Base-by-base conservation (phyloP, 1,140 invertebrate species). In the Diuraphis noxia region DNA sequence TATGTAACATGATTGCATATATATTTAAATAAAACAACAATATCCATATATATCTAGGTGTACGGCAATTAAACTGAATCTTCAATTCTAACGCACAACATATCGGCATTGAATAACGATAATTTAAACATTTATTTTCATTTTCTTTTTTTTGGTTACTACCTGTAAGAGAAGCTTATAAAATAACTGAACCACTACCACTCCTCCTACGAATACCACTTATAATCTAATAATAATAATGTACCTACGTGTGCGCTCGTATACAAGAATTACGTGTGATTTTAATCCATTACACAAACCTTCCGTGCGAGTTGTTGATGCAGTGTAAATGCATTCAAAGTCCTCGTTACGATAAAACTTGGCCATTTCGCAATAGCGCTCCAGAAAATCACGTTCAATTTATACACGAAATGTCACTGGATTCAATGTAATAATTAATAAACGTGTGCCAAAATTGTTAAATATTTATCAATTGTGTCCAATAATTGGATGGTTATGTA, bases 221-320 rank as follows among this genome's bases (percentile, higher is more conserved):
- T 72, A 72, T 72, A 72, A 72, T 72, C 34, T 72, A 72, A 72
- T 72, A 72, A 72, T 72, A n/a, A n/a, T n/a, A n/a, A 72, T 72
- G n/a, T 72, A 72, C 56, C 30, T 79, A 38, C 77, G 77, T 79
- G 36, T 13, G n/a, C 56, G 36, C 38, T 36, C 77, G 77, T 79
- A 38, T 72, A 72, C 34, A 72, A 79, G 34, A 36, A 79, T 79
- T 79, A 79, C 19, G 36, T 38, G 77, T 79, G 77, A 79, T 79
- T 79, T 79, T 79, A 79, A 79, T 79, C 77, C 77, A 38, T 79
- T 79, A 38, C 77, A 79, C 77, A 79, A 79, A 79, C 36, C 77
- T 21, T 79, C 36, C 34, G 36, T 79, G 21, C 77, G 77, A 38
- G 34, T 79, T 36, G 77, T 79, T 79, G 77, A 79, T 79, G 77